A percentile compares a stretch with the other conserved stretches of the same genome.
phyloP scores from a whole-genome alignment of 2,888 invertebrate genomes.

The Caenorhabditis auriculariae region DNA sequence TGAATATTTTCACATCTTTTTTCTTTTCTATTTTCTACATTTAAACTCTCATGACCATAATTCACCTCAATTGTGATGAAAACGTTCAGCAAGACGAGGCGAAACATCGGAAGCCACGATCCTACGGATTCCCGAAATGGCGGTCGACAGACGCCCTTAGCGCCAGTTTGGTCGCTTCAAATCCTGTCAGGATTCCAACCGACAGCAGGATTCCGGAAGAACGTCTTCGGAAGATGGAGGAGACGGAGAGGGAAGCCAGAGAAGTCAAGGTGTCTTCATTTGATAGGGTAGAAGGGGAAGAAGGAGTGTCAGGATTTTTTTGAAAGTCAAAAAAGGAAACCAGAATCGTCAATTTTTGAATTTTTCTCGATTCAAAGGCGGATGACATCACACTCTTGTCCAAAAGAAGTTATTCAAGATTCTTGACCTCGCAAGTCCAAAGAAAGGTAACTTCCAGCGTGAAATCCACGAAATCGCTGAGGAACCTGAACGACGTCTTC shows the following conservation, averaged over 20 bases:
- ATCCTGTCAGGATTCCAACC: constrained; percentile 45
- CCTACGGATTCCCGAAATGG: constrained; percentile 54
- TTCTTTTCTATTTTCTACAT: too few species aligned
- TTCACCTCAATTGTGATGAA: too few species aligned
- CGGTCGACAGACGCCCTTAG: constrained; percentile 56
- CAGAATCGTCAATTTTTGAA: background rate
- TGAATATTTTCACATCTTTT: too few species aligned
- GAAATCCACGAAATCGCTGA: constrained; percentile 26
- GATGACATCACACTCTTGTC: background rate
- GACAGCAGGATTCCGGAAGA: constrained; percentile 50
- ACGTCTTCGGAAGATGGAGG: constrained; percentile 41
- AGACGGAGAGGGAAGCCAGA: constrained; percentile 47
- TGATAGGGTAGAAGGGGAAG: background rate
- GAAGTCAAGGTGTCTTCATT: constrained; percentile 33
- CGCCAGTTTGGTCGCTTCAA: constrained; percentile 55
- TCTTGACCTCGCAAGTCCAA: background rate
- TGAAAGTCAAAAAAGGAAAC: background rate
- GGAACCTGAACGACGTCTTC: constrained; percentile 11
- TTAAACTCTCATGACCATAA: too few species aligned
- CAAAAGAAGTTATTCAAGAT: background rate
- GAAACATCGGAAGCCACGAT: constrained; percentile 21
- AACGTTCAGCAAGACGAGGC: constrained; percentile 31
- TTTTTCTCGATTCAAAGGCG: constrained; percentile 4
- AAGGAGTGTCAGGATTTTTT: background rate
- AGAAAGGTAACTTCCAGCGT: background rate